Conservation (phyloP, 53 echinoderm and acorn worm genomes). For the Crossaster papposus region DNA sequence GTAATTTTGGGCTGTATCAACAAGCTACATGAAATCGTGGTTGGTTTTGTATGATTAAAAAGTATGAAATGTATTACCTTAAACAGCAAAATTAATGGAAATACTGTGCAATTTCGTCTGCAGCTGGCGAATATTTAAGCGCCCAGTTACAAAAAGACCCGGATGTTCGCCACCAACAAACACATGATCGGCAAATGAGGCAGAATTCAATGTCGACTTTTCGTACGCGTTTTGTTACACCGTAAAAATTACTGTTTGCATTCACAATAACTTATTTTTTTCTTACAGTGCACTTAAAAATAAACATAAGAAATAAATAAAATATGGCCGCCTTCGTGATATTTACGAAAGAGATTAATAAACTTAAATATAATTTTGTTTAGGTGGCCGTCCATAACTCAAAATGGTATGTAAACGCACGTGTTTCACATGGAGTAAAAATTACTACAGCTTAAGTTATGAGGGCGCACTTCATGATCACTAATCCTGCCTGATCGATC, state of each 20-base stretch:
- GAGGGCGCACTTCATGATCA: no score
- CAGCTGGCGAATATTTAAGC: background rate
- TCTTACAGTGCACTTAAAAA: no score
- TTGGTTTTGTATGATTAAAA: background rate
- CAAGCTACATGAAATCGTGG: background rate
- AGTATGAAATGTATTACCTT: background rate
- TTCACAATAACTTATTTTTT: no score
- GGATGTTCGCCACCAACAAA: conserved; percentile 48
- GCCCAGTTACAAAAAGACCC: conserved; percentile 29
- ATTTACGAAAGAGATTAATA: no score
- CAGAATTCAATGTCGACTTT: background rate
- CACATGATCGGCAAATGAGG: background rate
- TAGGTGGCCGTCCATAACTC: no score
- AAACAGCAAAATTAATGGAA: background rate
- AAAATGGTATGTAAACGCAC: no score
- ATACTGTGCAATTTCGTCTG: background rate
- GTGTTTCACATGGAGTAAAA: no score
- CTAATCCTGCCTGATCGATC: no score
- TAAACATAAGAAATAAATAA: no score
- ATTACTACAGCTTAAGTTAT: no score
- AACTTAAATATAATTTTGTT: no score
- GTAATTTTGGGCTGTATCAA: background rate
- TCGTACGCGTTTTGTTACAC: background rate
- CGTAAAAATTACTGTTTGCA: background rate
- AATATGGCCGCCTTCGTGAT: no score